Evolutionary conservation across 2,888 invertebrate genomes (phyloP), one percentile per base, ranked within the genome.

Genomic region (Drosophila cognata): DNA sequence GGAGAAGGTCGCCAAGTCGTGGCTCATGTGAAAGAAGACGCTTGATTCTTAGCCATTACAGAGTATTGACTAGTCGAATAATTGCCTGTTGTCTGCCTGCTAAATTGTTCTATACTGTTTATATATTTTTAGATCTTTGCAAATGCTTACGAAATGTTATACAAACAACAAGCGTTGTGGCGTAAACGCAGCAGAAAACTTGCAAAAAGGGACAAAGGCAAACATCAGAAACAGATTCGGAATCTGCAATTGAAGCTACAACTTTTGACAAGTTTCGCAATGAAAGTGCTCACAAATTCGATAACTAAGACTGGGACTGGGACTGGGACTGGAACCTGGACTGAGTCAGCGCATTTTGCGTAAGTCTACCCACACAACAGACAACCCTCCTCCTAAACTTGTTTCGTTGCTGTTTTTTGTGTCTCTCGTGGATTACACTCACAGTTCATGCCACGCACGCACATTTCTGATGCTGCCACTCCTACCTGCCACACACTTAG

Each of bases 311-410:
- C 29, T 31, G 38, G 16, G 21, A n/a, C 41, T 56, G 6, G 25
- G 28, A 41, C 43, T 29, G 55, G 1, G 3, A 21, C 29, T 21
- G 33, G 18, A 0, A 38, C 8, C 48, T 18, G 38, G 3, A 41
- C 46, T 77, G 78, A 70, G 50, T 77, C 77, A 77, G 77, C 78
- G 52, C 46, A 46, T 25, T 74, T 74, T 77, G 64, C 65, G 74
- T 71, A 51, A 66, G 57, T 66, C 63, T 63, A 70, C 58, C 36
- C 41, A 25, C 18, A 38, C 38, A 38, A 38, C 18, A 38, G 38
- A 8, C 18, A 18, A 38, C 18, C 38, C 38, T 36, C 16, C 36
- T 16, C 38, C 38, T 0, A 7, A 7, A 18, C 8, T 2, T 38
- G 18, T 8, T 2, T 16, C 16, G 46, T 46, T 16, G 46, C 16